A percentile compares a stretch with the other conserved stretches of the same genome.
Evolutionary conservation across 2,113 vertebrate species (phyloP).

Genomic region (Calonectris borealis): DNA sequence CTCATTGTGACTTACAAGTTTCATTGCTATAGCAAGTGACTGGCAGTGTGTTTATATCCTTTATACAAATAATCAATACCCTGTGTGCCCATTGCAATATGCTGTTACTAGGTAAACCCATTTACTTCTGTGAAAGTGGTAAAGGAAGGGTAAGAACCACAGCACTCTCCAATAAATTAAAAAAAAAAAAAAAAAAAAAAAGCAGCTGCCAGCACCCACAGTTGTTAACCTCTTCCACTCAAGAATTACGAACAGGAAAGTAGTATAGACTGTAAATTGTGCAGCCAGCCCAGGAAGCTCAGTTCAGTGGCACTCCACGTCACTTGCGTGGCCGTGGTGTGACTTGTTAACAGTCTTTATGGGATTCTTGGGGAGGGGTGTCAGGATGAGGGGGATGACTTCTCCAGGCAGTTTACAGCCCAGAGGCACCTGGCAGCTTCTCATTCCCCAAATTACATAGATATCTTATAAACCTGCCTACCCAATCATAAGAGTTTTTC

Average conservation of each 20-base stretch:
- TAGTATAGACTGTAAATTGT: slow-evolving; percentile 38
- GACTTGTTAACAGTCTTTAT: slow-evolving; percentile 24
- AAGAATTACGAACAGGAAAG: neutral
- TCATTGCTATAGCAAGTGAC: neutral
- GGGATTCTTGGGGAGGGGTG: neutral
- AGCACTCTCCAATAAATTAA: neutral
- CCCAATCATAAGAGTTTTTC: neutral
- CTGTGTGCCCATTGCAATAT: neutral
- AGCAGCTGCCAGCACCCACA: neutral
- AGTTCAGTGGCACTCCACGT: neutral
- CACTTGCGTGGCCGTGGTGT: neutral
- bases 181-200: neutral
- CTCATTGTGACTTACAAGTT: slow-evolving; percentile 4
- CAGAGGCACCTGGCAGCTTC: neutral
- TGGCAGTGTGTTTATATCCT: neutral
- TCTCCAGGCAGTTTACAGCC: slow-evolving; percentile 19
- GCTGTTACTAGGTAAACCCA: slow-evolving; percentile 31
- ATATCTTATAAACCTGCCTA: neutral
- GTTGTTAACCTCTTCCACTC: slow-evolving; percentile 17
- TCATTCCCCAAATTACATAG: neutral
- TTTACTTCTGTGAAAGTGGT: neutral
- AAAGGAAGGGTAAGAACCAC: neutral
- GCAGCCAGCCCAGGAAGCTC: neutral
- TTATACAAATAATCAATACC: slow-evolving; percentile 9
- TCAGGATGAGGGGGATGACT: neutral